A percentile compares a stretch with the other conserved stretches of the same genome.
Evolutionary conservation across 2,113 vertebrate genomes (phyloP).

Genomic region (Rafetus swinhoei): DNA sequence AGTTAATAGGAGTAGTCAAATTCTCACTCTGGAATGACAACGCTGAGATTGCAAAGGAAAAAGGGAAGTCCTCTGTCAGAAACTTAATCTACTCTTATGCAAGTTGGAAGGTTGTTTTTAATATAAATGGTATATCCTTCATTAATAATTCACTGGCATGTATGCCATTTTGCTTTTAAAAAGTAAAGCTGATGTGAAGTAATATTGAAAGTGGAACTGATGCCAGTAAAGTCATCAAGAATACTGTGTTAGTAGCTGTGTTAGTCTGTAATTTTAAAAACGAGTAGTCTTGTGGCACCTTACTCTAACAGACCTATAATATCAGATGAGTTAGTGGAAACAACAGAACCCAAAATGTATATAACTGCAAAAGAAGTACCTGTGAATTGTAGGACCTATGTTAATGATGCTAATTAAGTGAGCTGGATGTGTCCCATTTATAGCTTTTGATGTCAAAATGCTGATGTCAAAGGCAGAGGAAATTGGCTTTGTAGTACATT

Average conservation of each 20-base stretch:
- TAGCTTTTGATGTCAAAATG: no score
- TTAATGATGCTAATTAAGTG: no score
- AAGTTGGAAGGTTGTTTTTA: neutral
- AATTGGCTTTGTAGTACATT: no score
- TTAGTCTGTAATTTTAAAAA: no score
- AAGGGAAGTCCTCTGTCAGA: neutral
- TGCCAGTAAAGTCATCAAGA: neutral
- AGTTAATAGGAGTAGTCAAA: neutral
- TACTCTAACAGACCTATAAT: no score
- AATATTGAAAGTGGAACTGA: neutral
- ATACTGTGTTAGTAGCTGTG: neutral
- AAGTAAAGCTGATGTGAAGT: neutral
- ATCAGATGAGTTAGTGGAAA: no score
- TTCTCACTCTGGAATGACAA: neutral
- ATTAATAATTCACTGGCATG: neutral
- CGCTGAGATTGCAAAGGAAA: slow-evolving; percentile 22
- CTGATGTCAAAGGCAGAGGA: no score
- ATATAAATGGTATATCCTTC: neutral
- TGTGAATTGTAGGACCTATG: no score
- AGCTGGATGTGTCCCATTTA: no score
- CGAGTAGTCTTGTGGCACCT: no score
- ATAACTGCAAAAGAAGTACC: no score
- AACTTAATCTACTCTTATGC: neutral
- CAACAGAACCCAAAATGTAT: no score
- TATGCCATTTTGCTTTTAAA: neutral